A percentile compares a stretch with the other conserved stretches of the same genome.
phyloP scores from a whole-genome alignment of 2,113 vertebrate species.

The Pseudopipra pipra region DNA sequence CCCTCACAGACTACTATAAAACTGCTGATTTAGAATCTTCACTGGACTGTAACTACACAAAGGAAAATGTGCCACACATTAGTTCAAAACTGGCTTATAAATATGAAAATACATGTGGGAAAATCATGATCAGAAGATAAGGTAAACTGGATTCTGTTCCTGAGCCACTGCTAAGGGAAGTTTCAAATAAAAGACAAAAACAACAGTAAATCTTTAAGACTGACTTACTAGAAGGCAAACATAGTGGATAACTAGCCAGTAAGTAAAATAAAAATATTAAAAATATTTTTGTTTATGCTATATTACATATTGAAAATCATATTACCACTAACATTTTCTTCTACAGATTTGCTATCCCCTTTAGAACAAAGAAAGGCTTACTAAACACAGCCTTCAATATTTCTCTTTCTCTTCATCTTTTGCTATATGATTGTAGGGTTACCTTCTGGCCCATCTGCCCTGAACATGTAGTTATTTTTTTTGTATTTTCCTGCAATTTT shows the following conservation, averaged over 20 bases:
- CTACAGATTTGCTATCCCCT: neutral
- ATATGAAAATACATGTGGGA: neutral
- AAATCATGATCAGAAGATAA: neutral
- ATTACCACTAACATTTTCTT: neutral
- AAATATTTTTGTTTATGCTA: neutral
- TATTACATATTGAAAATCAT: neutral
- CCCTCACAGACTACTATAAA: neutral
- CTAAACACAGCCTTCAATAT: neutral
- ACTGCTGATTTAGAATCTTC: neutral
- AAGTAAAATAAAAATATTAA: neutral
- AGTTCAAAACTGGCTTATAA: neutral
- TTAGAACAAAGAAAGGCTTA: neutral
- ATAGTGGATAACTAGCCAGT: neutral
- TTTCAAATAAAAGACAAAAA: neutral
- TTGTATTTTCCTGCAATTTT: neutral
- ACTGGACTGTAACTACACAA: neutral
- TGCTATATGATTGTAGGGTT: neutral
- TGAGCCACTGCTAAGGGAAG: neutral
- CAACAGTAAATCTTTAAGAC: neutral
- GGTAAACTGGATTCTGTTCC: neutral
- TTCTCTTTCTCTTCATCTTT: neutral
- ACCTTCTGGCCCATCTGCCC: neutral
- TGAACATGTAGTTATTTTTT: fast-evolving
- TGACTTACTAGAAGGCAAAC: neutral
- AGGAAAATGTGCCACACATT: neutral